Base-by-base conservation (phyloP, 2,113 vertebrate genomes). In the Apeltes quadracus region DNA sequence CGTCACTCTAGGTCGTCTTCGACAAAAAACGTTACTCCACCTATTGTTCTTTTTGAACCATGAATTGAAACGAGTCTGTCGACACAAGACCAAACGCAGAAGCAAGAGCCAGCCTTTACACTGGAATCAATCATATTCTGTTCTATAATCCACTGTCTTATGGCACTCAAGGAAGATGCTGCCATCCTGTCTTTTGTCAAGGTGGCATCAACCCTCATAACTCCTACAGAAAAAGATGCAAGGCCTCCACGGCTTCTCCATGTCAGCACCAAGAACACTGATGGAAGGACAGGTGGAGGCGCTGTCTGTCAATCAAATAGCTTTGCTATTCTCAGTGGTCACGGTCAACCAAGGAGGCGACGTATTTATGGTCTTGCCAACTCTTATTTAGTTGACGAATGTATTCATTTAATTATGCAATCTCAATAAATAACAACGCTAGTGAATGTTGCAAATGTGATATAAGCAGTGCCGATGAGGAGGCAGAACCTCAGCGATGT, bases 191-290 rank as follows among this genome's bases (percentile, higher is more conserved):
- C 50, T 61, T 75, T 56, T 64, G 63, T 69, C 70, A 72, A 20
- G 11, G 64, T 7, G 10, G 34, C 58, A 46, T 29, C 61, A 67
- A 18, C 39, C 62, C 80, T 78, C 82, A 79, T 84, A 81, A 87
- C 65, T 85, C 79, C 80, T 44, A 70, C 68, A 78, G 70, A 84
- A 86, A 85, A 62, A 36, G 54, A 85, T 61, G 76, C 57, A 27
- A 32, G 86, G 57, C 15, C 38, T 71, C 85, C 83, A 59, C 79
- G 53, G 85, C 76, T 77, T 78, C 79, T 70, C 38, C 62, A 75
- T 38, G 86, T 90, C 86, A 77, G 13, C 61, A 22, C 36, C 75
- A 36, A 69, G 78, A 78, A 75, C 87, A 71, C 20, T 87, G 81
- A 90, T 89, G 72, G 82, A 89, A 90, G 62, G 67, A 61, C 18